Conservation (phyloP, 2,113 vertebrate species). For the Perca fluviatilis region DNA sequence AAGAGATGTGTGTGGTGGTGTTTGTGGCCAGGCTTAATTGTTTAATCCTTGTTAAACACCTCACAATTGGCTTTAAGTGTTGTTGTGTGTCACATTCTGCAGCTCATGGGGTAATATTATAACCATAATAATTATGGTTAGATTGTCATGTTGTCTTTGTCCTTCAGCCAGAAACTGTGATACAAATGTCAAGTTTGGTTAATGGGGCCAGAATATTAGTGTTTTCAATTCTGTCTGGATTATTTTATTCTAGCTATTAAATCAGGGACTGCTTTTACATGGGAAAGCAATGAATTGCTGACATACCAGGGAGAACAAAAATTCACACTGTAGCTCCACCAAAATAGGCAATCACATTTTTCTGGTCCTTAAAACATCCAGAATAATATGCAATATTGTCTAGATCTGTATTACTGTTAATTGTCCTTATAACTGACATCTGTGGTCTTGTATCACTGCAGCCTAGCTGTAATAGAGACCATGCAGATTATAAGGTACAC, state of each 20-base stretch:
- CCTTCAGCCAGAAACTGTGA: background rate
- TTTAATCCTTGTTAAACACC: background rate
- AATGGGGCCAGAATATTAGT: background rate
- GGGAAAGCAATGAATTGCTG: background rate
- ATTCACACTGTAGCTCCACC: background rate
- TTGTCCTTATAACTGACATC: background rate
- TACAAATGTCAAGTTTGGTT: background rate
- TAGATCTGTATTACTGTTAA: background rate
- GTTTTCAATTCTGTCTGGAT: background rate
- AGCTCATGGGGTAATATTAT: background rate
- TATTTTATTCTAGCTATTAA: background rate
- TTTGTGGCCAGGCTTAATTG: background rate
- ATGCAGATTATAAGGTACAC: background rate
- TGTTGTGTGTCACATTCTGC: background rate
- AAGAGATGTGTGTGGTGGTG: background rate
- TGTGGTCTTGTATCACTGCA: background rate
- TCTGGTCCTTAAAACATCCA: background rate
- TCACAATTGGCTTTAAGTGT: background rate
- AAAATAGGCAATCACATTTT: background rate
- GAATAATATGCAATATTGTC: background rate
- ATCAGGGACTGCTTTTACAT: background rate
- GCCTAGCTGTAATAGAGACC: background rate
- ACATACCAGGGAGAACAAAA: background rate
- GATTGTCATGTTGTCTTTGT: background rate
- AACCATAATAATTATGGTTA: no score